Evolutionary conservation across 1,140 invertebrate species (phyloP).

Genomic region (Drosophila santomea): DNA sequence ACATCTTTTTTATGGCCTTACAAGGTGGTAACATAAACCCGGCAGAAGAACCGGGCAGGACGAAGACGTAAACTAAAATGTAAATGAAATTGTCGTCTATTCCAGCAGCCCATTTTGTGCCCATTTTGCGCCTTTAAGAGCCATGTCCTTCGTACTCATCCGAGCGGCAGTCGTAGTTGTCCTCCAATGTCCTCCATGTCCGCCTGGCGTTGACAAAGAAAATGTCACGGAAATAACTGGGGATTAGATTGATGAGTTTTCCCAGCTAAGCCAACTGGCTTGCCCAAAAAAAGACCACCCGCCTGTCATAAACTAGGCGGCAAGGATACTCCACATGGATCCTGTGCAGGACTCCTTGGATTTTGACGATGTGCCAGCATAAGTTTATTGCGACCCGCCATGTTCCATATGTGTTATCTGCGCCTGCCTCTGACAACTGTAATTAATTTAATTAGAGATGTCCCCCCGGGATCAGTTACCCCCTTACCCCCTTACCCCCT

Average conservation of each 20-base stretch:
- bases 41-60: constrained; percentile 27
- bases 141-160: constrained; percentile 23
- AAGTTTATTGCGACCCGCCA: constrained; percentile 67
- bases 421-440: constrained; percentile 64
- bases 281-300: constrained; percentile 24
- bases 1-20: constrained; percentile 64
- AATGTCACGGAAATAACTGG: constrained; percentile 80
- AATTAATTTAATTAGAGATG: constrained; percentile 77
- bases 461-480: background rate
- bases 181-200: constrained; percentile 10
- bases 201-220: constrained; percentile 64
- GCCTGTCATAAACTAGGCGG: constrained; percentile 52
- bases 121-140: constrained; percentile 56
- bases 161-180: constrained; percentile 19
- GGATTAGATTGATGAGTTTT: constrained; percentile 81
- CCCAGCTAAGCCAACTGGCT: constrained; percentile 64
- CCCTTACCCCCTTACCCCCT: background rate
- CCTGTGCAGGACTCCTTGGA: constrained; percentile 28
- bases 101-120: background rate
- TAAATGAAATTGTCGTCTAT: constrained; percentile 70
- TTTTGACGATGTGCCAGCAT: constrained; percentile 71
- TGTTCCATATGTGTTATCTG: constrained; percentile 66
- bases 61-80: constrained; percentile 67
- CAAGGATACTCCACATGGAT: constrained; percentile 32
- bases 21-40: constrained; percentile 74